A percentile compares a stretch with the other conserved stretches of the same genome.
Conservation (phyloP, 2,113 vertebrate genomes). For the Regulus satrapa region DNA sequence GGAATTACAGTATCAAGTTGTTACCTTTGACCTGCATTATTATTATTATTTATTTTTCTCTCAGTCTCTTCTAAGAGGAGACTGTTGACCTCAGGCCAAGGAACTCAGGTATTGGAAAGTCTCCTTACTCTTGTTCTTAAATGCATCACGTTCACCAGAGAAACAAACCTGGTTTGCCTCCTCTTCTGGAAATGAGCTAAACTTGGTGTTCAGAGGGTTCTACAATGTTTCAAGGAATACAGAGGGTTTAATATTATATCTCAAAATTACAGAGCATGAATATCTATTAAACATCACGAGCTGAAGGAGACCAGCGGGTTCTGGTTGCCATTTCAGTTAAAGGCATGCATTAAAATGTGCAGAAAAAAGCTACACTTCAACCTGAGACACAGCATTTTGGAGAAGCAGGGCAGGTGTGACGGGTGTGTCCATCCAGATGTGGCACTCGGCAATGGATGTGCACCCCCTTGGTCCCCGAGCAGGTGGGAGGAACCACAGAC, state of each 20-base stretch:
- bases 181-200: background rate
- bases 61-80: background rate
- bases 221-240: background rate
- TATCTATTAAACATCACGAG: accelerated
- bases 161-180: background rate
- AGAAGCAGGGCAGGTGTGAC: background rate
- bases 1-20: background rate
- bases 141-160: background rate
- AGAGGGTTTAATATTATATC: background rate
- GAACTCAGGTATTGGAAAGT: background rate
- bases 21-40: background rate
- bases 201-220: background rate
- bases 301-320: background rate
- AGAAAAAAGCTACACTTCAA: background rate
- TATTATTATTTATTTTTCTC: background rate
- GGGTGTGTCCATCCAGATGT: background rate
- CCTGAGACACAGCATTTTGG: background rate
- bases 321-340: background rate
- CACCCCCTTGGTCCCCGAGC: background rate
- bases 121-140: background rate
- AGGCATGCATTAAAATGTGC: background rate
- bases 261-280: background rate
- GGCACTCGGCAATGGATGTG: background rate
- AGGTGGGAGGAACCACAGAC: background rate
- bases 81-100: background rate